A percentile compares a stretch with the other conserved stretches of the same genome.
These are phyloP conservation scores for Lepilemur septentrionalis DNA, from an alignment of 2,797 vertebrate genomes.

Conservation along the genomic window DNA sequence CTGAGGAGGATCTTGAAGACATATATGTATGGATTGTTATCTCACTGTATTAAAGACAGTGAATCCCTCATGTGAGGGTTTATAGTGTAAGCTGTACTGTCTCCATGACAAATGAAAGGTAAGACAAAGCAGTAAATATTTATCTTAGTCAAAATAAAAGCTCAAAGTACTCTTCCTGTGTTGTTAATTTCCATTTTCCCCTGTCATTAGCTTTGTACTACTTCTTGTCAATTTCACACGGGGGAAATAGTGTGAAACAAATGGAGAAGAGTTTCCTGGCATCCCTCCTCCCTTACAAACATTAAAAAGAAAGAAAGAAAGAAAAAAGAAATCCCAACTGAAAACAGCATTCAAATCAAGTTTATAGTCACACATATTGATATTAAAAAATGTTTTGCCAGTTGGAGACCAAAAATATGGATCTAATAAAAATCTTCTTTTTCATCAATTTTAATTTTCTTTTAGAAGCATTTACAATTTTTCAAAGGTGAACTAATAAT, in stretches of 20 bases:
- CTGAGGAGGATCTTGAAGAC: slow-evolving; percentile 23
- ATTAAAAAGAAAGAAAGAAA: neutral
- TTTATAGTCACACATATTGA: neutral
- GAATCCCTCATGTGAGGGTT: slow-evolving; percentile 44
- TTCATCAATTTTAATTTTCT: neutral
- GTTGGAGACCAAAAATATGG: neutral
- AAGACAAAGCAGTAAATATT: slow-evolving; percentile 58
- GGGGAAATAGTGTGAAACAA: slow-evolving; percentile 51
- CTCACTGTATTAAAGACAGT: slow-evolving; percentile 31
- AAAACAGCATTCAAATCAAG: neutral
- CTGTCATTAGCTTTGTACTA: slow-evolving; percentile 41
- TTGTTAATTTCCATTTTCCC: slow-evolving; percentile 61
- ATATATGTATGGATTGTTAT: neutral
- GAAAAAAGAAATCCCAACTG: neutral
- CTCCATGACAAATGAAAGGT: slow-evolving; percentile 50
- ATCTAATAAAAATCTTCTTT: neutral
- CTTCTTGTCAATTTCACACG: slow-evolving; percentile 55
- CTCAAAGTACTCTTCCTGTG: neutral
- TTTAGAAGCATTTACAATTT: neutral
- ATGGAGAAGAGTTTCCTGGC: neutral
- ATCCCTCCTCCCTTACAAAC: neutral
- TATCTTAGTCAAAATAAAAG: slow-evolving; percentile 61
- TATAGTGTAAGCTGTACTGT: neutral
- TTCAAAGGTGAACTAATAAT: neutral
- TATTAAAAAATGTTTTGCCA: slow-evolving; percentile 15